Evolutionary conservation across 2,888 invertebrate species (phyloP), one percentile per base, ranked within the genome.

Genomic region (Ganaspis brasiliensis): DNA sequence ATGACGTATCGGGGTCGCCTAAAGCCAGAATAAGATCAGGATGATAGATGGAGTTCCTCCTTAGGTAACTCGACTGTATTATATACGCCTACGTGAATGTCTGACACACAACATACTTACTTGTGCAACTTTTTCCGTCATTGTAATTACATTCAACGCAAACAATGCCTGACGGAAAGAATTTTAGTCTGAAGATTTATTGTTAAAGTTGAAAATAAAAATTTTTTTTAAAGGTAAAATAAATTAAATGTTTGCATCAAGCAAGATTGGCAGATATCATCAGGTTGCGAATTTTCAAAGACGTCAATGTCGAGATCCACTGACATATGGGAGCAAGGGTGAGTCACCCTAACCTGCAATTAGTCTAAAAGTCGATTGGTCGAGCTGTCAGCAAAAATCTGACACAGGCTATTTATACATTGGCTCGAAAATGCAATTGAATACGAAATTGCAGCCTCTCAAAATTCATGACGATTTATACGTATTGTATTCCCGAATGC

Each of bases 401-500:
- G 52, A 52, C 52, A 37, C 10, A 61, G 12, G 37, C 21, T 19
- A 35, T 16, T 31, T 59, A 14, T 40, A 63, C 21, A 67, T 72
- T 79, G 26, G 80, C 61, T 74, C 82, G 82, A 83, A 85, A 86
- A 86, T 86, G 84, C 84, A 84, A 86, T 87, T 85, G 83, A 85
- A 86, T 86, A 82, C 82, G 83, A 87, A 86, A 87, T 87, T 87
- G 86, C 83, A 86, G 81, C 83, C 87, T 87, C 86, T 87, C 87
- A 87, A 87, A 87, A 88, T 87, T 87, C 88, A 87, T 88, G 84
- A 86, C 87, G 87, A 87, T 87, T 88, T 87, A 88, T 88, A 84
- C 82, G 85, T 83, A 86, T 86, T 87, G 87, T 88, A 83, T 86
- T 85, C 82, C 78, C 83, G 74, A 81, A 67, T 79, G 84, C 80